A percentile compares a stretch with the other conserved stretches of the same genome.
Evolutionary conservation across 2,797 vertebrate genomes (phyloP).

Genomic region (Sebastes trivittatus): DNA sequence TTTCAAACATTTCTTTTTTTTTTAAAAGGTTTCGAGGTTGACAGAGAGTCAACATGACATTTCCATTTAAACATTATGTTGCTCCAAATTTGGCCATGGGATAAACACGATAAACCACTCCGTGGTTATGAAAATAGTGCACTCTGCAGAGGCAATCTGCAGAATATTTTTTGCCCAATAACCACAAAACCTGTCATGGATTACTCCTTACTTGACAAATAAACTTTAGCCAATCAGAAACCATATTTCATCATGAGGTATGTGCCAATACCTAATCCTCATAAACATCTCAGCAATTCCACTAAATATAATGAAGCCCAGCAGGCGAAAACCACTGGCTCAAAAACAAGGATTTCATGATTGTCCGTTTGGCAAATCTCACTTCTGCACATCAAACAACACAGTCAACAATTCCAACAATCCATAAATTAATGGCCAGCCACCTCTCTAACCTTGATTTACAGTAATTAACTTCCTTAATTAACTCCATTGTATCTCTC

Average conservation of each 20-base stretch:
- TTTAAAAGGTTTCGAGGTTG: neutral
- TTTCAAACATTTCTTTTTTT: neutral
- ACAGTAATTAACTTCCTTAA: slow-evolving; percentile 19
- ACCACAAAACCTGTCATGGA: neutral
- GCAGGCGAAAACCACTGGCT: neutral
- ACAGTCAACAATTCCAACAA: slow-evolving; percentile 7
- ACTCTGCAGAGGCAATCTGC: neutral
- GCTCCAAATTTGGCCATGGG: neutral
- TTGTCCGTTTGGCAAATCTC: neutral
- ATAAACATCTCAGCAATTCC: neutral
- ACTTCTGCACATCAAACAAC: slow-evolving; percentile 16
- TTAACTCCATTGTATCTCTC: neutral
- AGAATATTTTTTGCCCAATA: neutral
- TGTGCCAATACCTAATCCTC: neutral
- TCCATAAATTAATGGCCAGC: neutral
- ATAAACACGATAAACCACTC: neutral
- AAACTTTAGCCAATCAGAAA: neutral
- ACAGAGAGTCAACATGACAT: neutral
- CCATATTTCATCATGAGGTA: neutral
- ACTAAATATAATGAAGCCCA: neutral
- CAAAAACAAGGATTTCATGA: neutral
- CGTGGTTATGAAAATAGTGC: neutral
- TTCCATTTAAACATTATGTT: neutral
- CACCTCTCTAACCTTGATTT: neutral
- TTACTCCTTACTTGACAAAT: neutral